These are phyloP conservation scores for Dasypogon diadema DNA, from an alignment of 2,888 invertebrate species.

Conservation along the genomic window DNA sequence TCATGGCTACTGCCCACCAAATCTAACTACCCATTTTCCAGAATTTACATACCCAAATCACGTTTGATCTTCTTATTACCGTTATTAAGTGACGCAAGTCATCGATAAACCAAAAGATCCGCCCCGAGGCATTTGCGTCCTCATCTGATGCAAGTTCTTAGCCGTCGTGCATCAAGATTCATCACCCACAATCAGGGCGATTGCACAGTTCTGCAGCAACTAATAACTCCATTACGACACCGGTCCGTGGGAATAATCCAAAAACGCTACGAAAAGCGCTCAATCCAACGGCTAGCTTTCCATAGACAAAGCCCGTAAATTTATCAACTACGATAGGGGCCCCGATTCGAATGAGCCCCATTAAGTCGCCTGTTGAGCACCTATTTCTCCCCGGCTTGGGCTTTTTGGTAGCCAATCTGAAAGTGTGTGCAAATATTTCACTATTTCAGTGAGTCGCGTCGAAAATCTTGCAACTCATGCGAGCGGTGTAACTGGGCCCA, in stretches of 20 bases:
- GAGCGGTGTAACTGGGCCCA: constrained; percentile 14
- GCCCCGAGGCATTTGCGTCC: constrained; percentile 24
- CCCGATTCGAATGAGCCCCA: constrained; percentile 5
- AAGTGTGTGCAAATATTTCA: constrained; percentile 36
- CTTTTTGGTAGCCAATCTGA: constrained; percentile 14
- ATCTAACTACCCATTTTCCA: no score
- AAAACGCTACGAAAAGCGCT: constrained; percentile 42
- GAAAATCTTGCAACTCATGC: constrained; percentile 45
- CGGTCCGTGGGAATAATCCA: constrained; percentile 54
- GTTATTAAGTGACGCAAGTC: constrained; percentile 30
- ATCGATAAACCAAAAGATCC: neutral
- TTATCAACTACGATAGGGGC: neutral
- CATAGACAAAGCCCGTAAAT: neutral
- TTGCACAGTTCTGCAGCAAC: constrained; percentile 16
- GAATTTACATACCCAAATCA: no score
- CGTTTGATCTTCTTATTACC: neutral
- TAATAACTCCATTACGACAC: constrained; percentile 51
- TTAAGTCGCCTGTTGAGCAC: neutral
- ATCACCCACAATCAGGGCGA: constrained; percentile 54
- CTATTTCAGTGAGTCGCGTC: constrained; percentile 9
- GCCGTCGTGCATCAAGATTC: constrained; percentile 55
- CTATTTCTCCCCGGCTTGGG: neutral
- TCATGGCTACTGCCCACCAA: no score
- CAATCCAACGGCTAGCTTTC: neutral
- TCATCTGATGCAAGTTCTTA: constrained; percentile 28